Evolutionary conservation across 1,140 invertebrate species (phyloP).

Genomic region (Polyergus mexicanus): DNA sequence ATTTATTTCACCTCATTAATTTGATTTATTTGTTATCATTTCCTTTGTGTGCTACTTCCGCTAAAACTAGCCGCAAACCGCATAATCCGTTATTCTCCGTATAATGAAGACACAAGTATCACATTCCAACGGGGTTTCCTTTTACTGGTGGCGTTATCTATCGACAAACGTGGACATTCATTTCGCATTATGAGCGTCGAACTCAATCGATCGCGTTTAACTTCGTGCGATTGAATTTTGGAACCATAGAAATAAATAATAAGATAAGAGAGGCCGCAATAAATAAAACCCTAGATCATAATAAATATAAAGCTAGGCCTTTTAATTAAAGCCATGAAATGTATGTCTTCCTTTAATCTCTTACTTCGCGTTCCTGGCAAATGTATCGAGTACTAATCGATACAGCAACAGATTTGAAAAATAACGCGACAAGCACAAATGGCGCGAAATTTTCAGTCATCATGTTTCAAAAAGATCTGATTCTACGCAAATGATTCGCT

Average conservation of each 20-base stretch:
- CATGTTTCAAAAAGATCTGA: too few relatives aligned
- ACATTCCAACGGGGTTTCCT: background rate
- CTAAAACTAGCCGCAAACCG: background rate
- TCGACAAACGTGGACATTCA: background rate
- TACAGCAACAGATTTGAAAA: too few relatives aligned
- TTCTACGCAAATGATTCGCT: background rate
- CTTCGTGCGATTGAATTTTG: background rate
- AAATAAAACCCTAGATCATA: background rate
- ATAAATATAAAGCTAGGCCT: background rate
- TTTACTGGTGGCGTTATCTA: conserved; percentile 14
- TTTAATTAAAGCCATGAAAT: conserved; percentile 8
- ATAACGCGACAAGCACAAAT: too few relatives aligned
- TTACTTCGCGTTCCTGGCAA: background rate
- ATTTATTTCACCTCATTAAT: background rate
- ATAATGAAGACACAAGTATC: background rate
- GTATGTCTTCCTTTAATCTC: background rate
- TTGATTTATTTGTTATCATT: background rate
- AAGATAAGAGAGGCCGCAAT: background rate
- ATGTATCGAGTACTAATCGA: background rate
- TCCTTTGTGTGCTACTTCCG: background rate
- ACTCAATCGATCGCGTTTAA: background rate
- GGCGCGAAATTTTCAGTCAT: background rate
- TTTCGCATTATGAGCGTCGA: background rate
- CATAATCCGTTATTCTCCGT: background rate
- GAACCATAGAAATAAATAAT: conserved; percentile 2